Percentiles rank a stretch among this genome's conserved stretches.
Evolutionary conservation across 2,797 vertebrate species (phyloP).

Genomic region (Fringilla coelebs): DNA sequence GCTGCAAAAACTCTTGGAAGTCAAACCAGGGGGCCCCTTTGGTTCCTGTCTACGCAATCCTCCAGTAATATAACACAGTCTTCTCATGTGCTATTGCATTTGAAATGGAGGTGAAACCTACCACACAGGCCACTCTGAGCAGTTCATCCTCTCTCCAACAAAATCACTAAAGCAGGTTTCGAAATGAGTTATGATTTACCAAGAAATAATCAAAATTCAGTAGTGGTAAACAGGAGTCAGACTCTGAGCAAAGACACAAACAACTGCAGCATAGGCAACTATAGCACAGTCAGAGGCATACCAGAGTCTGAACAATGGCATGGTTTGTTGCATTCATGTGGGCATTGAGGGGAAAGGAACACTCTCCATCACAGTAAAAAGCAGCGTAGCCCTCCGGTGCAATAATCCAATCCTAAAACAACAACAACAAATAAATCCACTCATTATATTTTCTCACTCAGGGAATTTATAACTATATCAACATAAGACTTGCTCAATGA

Average conservation of each 20-base stretch:
- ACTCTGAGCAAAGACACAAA: background rate
- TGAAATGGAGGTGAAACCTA: background rate
- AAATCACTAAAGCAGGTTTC: background rate
- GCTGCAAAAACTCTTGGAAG: background rate
- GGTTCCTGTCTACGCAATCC: background rate
- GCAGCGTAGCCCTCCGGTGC: conserved; percentile 98
- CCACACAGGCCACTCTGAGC: background rate
- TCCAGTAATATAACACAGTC: background rate
- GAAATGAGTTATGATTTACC: background rate
- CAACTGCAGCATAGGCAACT: background rate
- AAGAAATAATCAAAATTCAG: background rate
- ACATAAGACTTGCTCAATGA: background rate
- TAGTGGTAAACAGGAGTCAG: background rate
- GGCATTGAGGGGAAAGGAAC: conserved; percentile 97
- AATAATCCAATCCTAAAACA: conserved; percentile 96
- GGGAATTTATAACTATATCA: background rate
- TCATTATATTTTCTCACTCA: background rate
- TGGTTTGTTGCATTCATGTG: conserved; percentile 99
- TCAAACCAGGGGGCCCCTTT: background rate
- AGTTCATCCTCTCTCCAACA: background rate
- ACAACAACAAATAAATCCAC: background rate
- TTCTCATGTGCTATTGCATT: background rate
- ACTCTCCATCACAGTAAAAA: conserved; percentile 98
- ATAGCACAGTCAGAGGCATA: conserved; percentile 67
- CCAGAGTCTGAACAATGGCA: conserved; percentile 98